These are phyloP conservation scores for Zaprionus camerounensis DNA, from an alignment of 1,140 invertebrate genomes.

Conservation along the genomic window DNA sequence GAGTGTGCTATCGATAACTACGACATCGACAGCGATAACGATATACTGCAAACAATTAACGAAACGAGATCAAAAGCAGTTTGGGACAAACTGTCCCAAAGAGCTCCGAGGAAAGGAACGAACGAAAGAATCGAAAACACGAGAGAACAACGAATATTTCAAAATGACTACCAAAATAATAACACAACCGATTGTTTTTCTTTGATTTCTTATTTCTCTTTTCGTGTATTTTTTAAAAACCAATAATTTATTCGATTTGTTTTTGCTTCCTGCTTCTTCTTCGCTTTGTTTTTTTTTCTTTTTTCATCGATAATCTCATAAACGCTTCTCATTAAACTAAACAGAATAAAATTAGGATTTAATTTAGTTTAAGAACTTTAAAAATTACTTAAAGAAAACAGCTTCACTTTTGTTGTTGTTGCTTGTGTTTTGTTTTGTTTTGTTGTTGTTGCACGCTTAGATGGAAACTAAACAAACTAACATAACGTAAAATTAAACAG, in stretches of 20 bases:
- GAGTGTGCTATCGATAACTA: conserved; percentile 24
- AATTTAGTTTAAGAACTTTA: conserved; percentile 80
- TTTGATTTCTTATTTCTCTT: conserved; percentile 55
- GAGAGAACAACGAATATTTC: conserved; percentile 39
- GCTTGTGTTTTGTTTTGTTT: conserved; percentile 53
- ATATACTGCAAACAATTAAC: conserved; percentile 73
- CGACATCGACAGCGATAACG: conserved; percentile 50
- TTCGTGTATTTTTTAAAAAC: conserved; percentile 77
- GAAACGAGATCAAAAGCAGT: conserved; percentile 78
- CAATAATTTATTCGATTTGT: conserved; percentile 76
- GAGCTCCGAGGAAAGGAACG: not conserved
- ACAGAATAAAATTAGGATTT: conserved; percentile 79
- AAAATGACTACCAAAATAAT: conserved; percentile 69
- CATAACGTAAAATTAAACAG: conserved; percentile 71
- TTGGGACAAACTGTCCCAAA: conserved; percentile 24
- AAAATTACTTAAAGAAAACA: conserved; percentile 81
- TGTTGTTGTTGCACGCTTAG: conserved; percentile 43
- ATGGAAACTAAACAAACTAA: conserved; percentile 72
- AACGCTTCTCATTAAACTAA: conserved; percentile 81
- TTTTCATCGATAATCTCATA: conserved; percentile 72
- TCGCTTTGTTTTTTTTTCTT: conserved; percentile 42
- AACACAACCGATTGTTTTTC: conserved; percentile 71
- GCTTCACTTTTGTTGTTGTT: conserved; percentile 65
- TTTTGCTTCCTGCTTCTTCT: conserved; percentile 43
- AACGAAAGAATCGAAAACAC: conserved; percentile 18